Conservation (phyloP, 2,797 vertebrate species). For the Cossypha polioptera region DNA sequence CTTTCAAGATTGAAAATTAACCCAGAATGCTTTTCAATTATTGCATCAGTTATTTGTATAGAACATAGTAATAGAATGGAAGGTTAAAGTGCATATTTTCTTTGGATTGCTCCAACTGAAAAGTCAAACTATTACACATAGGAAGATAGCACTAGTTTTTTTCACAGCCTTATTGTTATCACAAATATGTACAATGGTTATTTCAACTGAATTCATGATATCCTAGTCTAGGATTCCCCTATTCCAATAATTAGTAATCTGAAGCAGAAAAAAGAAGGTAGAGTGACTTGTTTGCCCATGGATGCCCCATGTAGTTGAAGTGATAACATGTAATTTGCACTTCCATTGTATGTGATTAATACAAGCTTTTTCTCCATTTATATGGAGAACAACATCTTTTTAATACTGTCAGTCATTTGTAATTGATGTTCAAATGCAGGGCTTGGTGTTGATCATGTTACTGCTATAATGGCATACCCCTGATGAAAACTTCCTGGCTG, state of each 20-base stretch:
- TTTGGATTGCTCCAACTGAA: background rate
- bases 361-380: background rate
- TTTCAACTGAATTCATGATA: background rate
- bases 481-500: background rate
- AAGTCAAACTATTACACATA: background rate
- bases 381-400: background rate
- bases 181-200: background rate
- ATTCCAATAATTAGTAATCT: background rate
- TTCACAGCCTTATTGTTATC: background rate
- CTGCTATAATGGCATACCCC: background rate
- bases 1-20: background rate
- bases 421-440: background rate
- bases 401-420: background rate
- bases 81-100: background rate
- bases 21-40: background rate
- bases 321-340: background rate
- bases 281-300: background rate
- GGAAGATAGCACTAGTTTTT: background rate
- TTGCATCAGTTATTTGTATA: background rate
- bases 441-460: background rate
- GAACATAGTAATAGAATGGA: background rate
- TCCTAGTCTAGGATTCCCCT: background rate
- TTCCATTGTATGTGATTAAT: background rate
- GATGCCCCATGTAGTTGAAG: background rate
- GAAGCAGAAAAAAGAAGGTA: background rate